phyloP scores from a whole-genome alignment of 2,113 vertebrate genomes.

The Heteronetta atricapilla region DNA sequence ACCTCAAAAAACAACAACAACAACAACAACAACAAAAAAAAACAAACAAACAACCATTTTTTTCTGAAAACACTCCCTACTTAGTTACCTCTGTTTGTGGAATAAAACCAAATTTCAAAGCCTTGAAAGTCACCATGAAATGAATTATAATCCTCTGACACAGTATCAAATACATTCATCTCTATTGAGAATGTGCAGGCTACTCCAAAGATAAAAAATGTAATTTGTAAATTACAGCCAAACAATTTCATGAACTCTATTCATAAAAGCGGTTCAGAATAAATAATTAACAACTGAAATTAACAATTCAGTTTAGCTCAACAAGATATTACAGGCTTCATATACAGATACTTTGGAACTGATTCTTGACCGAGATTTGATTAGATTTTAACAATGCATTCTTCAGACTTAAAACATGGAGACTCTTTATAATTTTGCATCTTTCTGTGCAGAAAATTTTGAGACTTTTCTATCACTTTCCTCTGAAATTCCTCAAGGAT shows the following conservation, averaged over 20 bases:
- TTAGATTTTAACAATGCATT: not conserved
- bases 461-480: not conserved
- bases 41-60: not conserved
- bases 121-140: not conserved
- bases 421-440: not conserved
- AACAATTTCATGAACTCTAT: not conserved
- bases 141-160: not conserved
- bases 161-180: not conserved
- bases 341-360: not conserved
- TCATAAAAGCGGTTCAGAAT: not conserved
- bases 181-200: not conserved
- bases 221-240: not conserved
- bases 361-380: not conserved
- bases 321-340: not conserved
- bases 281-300: not conserved
- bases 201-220: not conserved
- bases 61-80: not conserved
- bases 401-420: not conserved
- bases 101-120: not conserved
- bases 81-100: not conserved
- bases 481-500: not conserved
- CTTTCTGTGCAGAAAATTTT: not conserved
- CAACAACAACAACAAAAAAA: not conserved
- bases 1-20: not conserved
- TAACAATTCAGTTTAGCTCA: not conserved